Evolutionary conservation across 2,797 vertebrate genomes (phyloP), one percentile per base, ranked within the genome.

Genomic region (Hemibagrus guttatus): DNA sequence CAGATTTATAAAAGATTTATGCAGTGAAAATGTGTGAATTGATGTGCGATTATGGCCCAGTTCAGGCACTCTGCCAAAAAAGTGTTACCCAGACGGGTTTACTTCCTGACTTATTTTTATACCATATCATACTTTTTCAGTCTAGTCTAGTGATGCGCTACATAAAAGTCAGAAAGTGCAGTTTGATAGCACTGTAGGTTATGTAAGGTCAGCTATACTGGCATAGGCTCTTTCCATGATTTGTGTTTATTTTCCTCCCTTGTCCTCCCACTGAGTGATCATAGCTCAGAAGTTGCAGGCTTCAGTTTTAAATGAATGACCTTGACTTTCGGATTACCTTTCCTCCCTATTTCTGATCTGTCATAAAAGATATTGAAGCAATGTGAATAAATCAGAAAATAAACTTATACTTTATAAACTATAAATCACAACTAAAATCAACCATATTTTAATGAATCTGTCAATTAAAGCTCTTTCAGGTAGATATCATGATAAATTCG

Each of bases 201-300:
- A 80, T 6, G 26, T 85, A 85, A 80, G 28, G 80, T 52, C 58
- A 35, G n/a, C n/a, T 52, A 63, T 63, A 49, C 61, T 54, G 16
- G 16, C 26, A 71, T 69, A 49, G 63, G 63, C 26, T 71, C n/a
- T 85, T 69, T 42, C 28, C 11, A 46, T 68, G 52, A 26, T 80
- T 58, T 69, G 46, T 35, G 39, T 69, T 28, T 59, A 79, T 35
- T 79, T 79, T 79, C 58, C 5, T n/a, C 12, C 54, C 35, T 59
- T 83, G 54, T 61, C 23, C 69, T 74, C 35, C 35, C 83, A 74
- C 16, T 28, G 68, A 72, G 52, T 6, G 23, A 39, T 39, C 28
- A 54, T 59, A 58, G 35, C 14, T 84, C 35, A 46, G 16, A 28
- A 42, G 31, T 42, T 42, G 21, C 11, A 63, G 78, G 13, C 39